Conservation (phyloP, 2,113 vertebrate species). For the Cyanistes caeruleus region DNA sequence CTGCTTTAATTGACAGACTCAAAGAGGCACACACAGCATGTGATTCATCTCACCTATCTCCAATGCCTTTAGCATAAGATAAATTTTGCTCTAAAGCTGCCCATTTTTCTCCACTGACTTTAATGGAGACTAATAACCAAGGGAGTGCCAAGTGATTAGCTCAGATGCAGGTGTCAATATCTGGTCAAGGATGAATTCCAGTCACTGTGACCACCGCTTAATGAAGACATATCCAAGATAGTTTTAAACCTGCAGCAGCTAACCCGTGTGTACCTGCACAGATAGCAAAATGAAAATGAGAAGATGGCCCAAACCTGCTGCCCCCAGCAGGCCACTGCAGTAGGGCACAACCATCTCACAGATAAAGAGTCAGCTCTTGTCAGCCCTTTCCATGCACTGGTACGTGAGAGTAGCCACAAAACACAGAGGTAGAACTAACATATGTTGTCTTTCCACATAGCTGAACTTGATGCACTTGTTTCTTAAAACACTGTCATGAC, state of each 20-base stretch:
- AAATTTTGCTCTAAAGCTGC: background rate
- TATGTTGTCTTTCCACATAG: fast-evolving
- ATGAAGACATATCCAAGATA: background rate
- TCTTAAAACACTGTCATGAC: background rate
- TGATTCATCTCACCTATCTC: slow-evolving; percentile 41
- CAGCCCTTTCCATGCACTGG: background rate
- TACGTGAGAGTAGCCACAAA: background rate
- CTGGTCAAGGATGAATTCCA: slow-evolving; percentile 49
- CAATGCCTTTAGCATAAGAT: slow-evolving; percentile 28
- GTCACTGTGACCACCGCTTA: background rate
- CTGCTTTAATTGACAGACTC: background rate
- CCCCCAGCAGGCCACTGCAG: background rate
- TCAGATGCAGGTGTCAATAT: background rate
- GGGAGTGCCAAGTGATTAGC: background rate
- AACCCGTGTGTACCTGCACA: background rate
- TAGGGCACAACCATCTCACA: background rate
- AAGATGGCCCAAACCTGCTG: background rate
- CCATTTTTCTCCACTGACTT: slow-evolving; percentile 31
- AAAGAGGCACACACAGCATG: background rate
- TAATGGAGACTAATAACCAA: slow-evolving; percentile 39
- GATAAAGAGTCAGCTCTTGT: background rate
- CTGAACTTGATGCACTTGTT: background rate
- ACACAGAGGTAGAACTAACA: background rate
- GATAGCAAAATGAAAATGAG: background rate
- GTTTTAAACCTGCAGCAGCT: background rate